Base-by-base conservation (phyloP, 2,113 vertebrate species). In the Colaptes auratus region DNA sequence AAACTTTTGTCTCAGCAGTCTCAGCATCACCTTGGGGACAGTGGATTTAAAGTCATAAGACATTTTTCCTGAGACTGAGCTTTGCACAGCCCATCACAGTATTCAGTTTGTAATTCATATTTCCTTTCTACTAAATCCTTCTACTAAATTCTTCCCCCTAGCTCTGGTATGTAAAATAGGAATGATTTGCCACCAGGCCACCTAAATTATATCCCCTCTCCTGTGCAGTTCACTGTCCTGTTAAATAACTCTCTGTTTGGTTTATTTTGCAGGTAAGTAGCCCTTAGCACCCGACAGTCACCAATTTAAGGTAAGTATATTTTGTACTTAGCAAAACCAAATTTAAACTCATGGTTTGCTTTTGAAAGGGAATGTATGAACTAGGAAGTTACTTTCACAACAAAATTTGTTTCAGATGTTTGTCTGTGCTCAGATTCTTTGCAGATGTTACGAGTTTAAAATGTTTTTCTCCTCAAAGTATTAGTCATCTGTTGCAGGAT, bases 191-290 rank as follows among this genome's bases (percentile, higher is more conserved):
- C 30, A 64, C 52, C 24, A 55, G 64, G 15, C 8, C 8, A 35
- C 53, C 39, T 72, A 58, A 71, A 70, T 56, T 61, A 16, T 35
- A 66, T 69, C 12, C 17, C 7, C 8, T 76, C 3, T 80, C 6
- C 16, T 58, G 2, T 53, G 25, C 23, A 39, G 30, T 73, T 67
- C 61, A 60, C 60, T 56, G 10, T 67, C 16, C 60, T 33, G 11
- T 92, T 86, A 80, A 92, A 44, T 92, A 84, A 88, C 10, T 82
- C 15, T 53, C 18, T 71, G 11, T 52, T 94, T 95, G 16, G 8
- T 78, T 95, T 95, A 6, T 86, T 94, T 97, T 96, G 42, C 78
- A 97, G 97, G 96, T 97, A 92, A 96, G 97, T 96, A 93, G 50
- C 35, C 21, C 58, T 59, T 66, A 35, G 16, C 23, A 86, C 9